Conservation (phyloP, 2,888 invertebrate species). For the Folsomia manolachei region DNA sequence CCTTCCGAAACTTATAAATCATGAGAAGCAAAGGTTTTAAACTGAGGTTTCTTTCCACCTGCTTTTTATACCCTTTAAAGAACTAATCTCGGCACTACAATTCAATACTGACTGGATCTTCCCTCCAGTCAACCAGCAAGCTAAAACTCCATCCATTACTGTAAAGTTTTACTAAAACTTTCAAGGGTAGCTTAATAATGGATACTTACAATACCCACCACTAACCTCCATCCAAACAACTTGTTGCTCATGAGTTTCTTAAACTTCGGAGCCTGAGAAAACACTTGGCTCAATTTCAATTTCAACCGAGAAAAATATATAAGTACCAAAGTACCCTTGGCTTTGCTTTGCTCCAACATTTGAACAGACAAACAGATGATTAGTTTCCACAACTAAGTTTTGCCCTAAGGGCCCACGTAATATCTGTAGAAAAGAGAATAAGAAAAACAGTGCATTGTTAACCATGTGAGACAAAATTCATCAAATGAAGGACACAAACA, state of each 20-base stretch:
- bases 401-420: no score
- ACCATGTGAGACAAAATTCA: no score
- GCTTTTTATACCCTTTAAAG: no score
- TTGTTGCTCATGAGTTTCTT: slow-evolving; percentile 1
- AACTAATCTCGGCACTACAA: no score
- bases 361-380: no score
- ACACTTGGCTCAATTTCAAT: background rate
- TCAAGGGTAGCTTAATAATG: background rate
- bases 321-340: slow-evolving; percentile 1
- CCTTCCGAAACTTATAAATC: slow-evolving; percentile 6
- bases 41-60: background rate
- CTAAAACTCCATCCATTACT: background rate
- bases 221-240: background rate
- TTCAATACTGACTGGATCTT: no score
- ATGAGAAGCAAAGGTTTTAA: background rate
- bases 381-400: no score
- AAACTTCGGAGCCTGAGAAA: background rate
- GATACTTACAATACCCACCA: background rate
- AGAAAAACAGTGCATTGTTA: no score
- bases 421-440: no score
- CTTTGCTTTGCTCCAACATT: no score
- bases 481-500: no score
- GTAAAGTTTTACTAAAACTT: background rate
- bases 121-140: background rate
- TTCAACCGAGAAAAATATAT: background rate